phyloP scores from a whole-genome alignment of 2,113 vertebrate genomes.

The Hystrix cristata region DNA sequence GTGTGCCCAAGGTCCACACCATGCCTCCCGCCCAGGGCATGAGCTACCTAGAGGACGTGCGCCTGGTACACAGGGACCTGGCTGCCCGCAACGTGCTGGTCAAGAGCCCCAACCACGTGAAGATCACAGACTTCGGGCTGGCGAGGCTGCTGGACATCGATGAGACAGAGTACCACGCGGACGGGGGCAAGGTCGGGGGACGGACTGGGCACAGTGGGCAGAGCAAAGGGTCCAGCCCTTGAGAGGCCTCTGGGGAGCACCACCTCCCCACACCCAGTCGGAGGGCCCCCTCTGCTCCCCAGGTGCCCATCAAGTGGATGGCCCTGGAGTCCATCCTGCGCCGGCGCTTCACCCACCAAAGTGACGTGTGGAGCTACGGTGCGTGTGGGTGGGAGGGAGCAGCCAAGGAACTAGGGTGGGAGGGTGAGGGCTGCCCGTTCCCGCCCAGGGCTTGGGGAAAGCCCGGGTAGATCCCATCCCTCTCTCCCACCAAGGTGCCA shows the following conservation, averaged over 20 bases:
- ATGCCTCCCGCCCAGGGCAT: slow-evolving; percentile 91
- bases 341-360: slow-evolving; percentile 98
- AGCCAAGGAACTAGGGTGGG: background rate
- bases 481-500: background rate
- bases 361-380: slow-evolving; percentile 99
- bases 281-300: background rate
- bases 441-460: background rate
- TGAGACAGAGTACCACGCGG: slow-evolving; percentile 97
- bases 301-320: slow-evolving; percentile 99
- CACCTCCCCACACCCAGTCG: background rate
- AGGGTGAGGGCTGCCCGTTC: background rate
- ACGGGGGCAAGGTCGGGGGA: slow-evolving; percentile 94
- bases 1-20: accelerated
- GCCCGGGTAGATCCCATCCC: background rate
- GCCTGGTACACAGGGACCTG: slow-evolving; percentile 97
- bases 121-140: slow-evolving; percentile 98
- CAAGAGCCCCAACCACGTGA: slow-evolving; percentile 97
- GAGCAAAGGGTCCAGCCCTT: background rate
- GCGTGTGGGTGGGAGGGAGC: background rate
- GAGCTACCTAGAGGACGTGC: slow-evolving; percentile 97
- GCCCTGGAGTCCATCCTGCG: slow-evolving; percentile 97
- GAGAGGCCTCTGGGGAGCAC: background rate
- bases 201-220: background rate
- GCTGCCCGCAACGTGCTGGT: slow-evolving; percentile 98
- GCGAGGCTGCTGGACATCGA: slow-evolving; percentile 97